Evolutionary conservation across 2,797 vertebrate genomes (phyloP).

Genomic region (Callimico goeldii): DNA sequence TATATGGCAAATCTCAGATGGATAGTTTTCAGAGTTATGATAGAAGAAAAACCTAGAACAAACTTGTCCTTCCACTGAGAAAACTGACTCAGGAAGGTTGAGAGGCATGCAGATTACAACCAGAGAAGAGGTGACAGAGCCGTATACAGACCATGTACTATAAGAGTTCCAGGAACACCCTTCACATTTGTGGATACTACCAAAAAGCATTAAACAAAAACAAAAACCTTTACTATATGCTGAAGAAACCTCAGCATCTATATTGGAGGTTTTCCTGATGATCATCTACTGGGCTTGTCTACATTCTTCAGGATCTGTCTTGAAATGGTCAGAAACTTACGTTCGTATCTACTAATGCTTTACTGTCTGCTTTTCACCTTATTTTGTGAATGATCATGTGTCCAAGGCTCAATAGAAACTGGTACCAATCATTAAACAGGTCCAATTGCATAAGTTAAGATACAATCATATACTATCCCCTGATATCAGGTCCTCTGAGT

Average conservation of each 20-base stretch:
- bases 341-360: neutral
- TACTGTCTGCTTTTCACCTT: neutral
- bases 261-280: neutral
- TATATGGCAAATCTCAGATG: neutral
- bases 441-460: neutral
- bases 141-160: neutral
- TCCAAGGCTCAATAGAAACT: neutral
- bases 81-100: neutral
- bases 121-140: neutral
- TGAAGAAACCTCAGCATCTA: neutral
- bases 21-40: constrained; percentile 24
- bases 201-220: neutral
- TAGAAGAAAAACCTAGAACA: neutral
- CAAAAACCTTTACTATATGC: neutral
- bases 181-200: neutral
- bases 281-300: neutral
- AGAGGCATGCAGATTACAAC: neutral
- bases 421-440: neutral
- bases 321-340: neutral
- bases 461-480: neutral
- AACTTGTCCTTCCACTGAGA: neutral
- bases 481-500: neutral
- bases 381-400: neutral
- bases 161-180: neutral
- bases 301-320: neutral